phyloP scores from a whole-genome alignment of 2,888 invertebrate genomes.

The Xestia xanthographa region DNA sequence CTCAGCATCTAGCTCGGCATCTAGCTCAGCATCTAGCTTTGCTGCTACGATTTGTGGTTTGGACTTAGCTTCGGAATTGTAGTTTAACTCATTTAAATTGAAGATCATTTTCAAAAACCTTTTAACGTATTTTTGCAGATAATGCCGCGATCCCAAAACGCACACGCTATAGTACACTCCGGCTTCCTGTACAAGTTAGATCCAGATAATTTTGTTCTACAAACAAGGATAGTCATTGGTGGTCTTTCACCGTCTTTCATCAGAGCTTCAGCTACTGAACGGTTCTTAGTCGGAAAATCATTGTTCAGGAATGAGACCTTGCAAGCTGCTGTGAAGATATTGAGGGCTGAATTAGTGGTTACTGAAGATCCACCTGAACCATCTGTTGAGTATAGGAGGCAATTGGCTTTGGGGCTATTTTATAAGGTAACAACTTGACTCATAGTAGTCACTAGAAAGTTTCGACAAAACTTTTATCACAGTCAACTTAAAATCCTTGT shows the following conservation, averaged over 20 bases:
- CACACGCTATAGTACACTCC: conserved; percentile 94
- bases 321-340: conserved; percentile 75
- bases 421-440: conserved; percentile 66
- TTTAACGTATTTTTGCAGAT: conserved; percentile 85
- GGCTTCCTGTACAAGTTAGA: conserved; percentile 91
- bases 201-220: conserved; percentile 65
- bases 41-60: background rate
- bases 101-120: background rate
- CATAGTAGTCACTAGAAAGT: background rate
- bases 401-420: conserved; percentile 91
- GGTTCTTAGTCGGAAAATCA: conserved; percentile 82
- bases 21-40: no score
- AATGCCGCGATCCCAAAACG: conserved; percentile 93
- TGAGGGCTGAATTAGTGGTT: conserved; percentile 75
- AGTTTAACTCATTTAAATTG: background rate
- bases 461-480: background rate
- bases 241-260: conserved; percentile 85
- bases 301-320: conserved; percentile 82
- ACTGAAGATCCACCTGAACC: conserved; percentile 87
- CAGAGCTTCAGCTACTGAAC: conserved; percentile 89
- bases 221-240: conserved; percentile 90
- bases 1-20: no score
- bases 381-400: conserved; percentile 89
- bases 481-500: background rate
- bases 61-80: background rate